These are phyloP conservation scores for Clepsis dumicolana DNA, from an alignment of 2,888 invertebrate species.

Conservation along the genomic window DNA sequence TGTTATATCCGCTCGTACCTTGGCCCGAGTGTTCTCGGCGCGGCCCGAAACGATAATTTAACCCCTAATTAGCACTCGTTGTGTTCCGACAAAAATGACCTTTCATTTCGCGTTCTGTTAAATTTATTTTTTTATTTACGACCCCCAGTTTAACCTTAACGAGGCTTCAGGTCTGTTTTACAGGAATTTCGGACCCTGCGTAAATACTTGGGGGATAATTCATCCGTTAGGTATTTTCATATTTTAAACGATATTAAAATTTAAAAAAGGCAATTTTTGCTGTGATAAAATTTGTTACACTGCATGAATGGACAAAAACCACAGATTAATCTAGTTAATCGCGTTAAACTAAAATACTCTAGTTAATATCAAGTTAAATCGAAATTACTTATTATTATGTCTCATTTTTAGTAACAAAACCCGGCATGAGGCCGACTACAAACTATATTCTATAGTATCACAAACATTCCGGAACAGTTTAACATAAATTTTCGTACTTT, in stretches of 20 bases:
- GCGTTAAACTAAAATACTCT: no score
- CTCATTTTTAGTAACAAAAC: neutral
- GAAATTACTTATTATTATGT: no score
- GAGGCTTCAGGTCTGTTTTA: constrained; percentile 43
- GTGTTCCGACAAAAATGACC: constrained; percentile 78
- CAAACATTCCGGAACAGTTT: constrained; percentile 1
- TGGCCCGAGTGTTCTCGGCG: constrained; percentile 49
- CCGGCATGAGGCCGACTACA: neutral
- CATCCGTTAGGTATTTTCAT: neutral
- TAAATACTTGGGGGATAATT: neutral
- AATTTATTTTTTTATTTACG: constrained; percentile 76
- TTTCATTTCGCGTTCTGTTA: constrained; percentile 64
- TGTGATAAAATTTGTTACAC: no score
- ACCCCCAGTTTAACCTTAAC: constrained; percentile 65
- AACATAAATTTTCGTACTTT: constrained; percentile 7
- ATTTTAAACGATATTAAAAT: neutral
- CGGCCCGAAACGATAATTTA: constrained; percentile 75
- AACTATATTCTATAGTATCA: neutral
- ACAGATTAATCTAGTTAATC: no score
- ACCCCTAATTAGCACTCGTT: constrained; percentile 80
- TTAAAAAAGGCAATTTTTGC: neutral
- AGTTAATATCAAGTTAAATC: no score
- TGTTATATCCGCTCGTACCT: constrained; percentile 44
- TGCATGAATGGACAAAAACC: no score
- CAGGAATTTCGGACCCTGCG: constrained; percentile 1